phyloP scores from a whole-genome alignment of 2,113 vertebrate genomes.

The Strigops habroptila region DNA sequence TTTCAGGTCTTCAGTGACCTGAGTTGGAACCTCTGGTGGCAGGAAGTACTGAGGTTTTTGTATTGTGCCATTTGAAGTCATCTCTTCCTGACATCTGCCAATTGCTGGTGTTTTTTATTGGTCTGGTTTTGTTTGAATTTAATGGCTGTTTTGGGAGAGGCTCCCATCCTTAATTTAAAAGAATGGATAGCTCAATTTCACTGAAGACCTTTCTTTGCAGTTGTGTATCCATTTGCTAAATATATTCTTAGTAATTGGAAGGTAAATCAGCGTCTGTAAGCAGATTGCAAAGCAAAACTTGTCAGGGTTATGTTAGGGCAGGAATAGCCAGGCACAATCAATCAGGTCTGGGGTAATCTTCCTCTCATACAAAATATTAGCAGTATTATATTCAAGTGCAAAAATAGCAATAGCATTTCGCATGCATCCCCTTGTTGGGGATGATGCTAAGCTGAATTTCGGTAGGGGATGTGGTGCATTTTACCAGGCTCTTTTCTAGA shows the following conservation, averaged over 20 bases:
- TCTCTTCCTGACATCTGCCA: not conserved
- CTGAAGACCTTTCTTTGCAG: not conserved
- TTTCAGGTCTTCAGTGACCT: not conserved
- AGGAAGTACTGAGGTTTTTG: not conserved
- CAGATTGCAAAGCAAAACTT: not conserved
- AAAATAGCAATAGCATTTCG: not conserved
- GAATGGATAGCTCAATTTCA: not conserved
- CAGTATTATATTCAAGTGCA: not conserved
- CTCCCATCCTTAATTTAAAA: not conserved
- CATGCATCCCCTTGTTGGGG: not conserved
- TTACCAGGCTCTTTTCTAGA: not conserved
- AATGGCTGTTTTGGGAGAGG: not conserved
- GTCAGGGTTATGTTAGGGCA: not conserved
- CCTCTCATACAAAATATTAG: not conserved
- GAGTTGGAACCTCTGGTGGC: not conserved
- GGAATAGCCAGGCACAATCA: not conserved
- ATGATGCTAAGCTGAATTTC: not conserved
- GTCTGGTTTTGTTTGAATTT: not conserved
- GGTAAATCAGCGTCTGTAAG: not conserved
- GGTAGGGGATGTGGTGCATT: not conserved
- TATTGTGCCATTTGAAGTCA: not conserved
- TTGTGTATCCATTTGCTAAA: not conserved
- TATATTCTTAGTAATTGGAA: not conserved
- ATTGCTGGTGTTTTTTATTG: not conserved
- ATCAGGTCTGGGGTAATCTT: not conserved